phyloP scores from a whole-genome alignment of 2,113 vertebrate genomes.

The Dinomys branickii region DNA sequence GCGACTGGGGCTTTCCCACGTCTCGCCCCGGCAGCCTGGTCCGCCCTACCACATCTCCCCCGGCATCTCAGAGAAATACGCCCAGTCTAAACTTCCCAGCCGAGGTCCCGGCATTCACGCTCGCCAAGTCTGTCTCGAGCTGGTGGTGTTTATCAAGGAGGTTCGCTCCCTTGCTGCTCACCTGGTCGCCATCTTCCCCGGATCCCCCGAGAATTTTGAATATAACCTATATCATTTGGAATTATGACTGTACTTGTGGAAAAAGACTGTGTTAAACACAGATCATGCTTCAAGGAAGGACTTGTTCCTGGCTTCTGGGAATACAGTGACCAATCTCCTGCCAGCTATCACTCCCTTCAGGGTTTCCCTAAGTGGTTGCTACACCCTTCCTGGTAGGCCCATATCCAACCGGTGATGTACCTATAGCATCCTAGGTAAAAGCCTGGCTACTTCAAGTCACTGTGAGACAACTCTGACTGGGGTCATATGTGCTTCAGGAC shows the following conservation, averaged over 20 bases:
- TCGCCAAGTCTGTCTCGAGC: no score
- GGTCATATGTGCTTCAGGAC: background rate
- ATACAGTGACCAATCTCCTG: background rate
- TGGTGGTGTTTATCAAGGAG: no score
- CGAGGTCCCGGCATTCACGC: no score
- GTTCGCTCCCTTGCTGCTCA: no score
- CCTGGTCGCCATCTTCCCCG: no score
- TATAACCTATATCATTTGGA: background rate
- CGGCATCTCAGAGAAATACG: no score
- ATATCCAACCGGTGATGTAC: background rate
- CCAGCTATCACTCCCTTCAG: background rate
- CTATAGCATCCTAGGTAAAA: background rate
- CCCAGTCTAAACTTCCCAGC: no score
- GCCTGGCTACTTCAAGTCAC: background rate
- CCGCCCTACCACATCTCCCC: no score
- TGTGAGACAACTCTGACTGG: background rate
- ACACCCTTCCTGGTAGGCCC: background rate
- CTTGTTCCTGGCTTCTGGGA: background rate
- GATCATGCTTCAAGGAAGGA: background rate
- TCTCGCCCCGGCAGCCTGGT: no score
- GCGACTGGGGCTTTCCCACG: no score
- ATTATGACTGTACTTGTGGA: background rate
- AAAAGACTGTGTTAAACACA: background rate
- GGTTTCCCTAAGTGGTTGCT: background rate
- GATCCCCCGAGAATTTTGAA: conserved; percentile 43